Evolutionary conservation across 2,888 invertebrate genomes (phyloP).

Genomic region (Trissonchulus latispiculum): DNA sequence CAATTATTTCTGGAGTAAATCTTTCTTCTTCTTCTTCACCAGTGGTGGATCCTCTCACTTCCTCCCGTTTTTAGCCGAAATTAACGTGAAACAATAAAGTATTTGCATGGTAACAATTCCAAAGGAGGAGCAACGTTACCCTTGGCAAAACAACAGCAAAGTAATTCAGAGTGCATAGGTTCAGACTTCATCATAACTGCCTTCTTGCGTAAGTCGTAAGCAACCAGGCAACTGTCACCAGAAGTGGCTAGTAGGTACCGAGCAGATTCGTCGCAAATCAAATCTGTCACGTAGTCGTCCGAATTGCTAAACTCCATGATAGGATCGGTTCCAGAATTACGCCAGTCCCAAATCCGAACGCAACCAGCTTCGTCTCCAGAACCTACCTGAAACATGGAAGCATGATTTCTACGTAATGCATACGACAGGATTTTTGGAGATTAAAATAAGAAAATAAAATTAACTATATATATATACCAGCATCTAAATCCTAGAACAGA

Average conservation of each 20-base stretch:
- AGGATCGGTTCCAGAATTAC: not conserved
- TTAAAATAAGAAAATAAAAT: no score
- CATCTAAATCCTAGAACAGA: no score
- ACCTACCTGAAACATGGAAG: not conserved
- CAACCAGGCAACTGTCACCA: not conserved
- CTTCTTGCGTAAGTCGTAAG: not conserved
- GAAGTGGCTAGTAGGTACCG: not conserved
- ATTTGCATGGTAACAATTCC: no score
- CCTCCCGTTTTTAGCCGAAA: no score
- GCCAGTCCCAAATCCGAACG: constrained; percentile 5
- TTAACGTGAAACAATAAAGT: no score
- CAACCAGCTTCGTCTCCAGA: not conserved
- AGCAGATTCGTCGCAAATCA: not conserved
- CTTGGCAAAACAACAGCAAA: not conserved
- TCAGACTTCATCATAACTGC: not conserved
- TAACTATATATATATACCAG: no score
- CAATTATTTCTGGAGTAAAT: no score
- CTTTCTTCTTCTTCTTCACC: no score
- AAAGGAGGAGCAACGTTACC: no score
- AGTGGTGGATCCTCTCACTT: no score
- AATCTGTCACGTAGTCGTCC: constrained; percentile 5
- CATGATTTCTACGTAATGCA: no score
- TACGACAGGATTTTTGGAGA: no score
- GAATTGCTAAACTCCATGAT: not conserved
- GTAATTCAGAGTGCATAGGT: not conserved